phyloP scores from a whole-genome alignment of 92 coral and sea anemone species.

The Paragorgia papillata region DNA sequence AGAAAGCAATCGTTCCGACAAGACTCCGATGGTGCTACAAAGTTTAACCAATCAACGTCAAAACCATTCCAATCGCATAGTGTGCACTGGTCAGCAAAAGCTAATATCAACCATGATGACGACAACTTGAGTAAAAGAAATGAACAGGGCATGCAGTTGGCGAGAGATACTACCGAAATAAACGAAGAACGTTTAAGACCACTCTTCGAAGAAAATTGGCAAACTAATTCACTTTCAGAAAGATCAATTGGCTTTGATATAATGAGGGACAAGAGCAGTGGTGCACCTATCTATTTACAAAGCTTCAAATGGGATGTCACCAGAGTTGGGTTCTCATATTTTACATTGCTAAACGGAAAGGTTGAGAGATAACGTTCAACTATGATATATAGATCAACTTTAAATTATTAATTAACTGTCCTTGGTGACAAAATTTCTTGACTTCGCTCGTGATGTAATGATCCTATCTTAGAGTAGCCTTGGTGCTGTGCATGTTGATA shows the following conservation, averaged over 20 bases:
- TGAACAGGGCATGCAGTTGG: too few species aligned
- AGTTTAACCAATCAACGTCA: too few species aligned
- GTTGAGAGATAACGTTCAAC: neutral
- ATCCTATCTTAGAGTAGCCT: too few species aligned
- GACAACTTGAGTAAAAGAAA: too few species aligned
- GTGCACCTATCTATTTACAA: neutral
- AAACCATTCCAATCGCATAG: too few species aligned
- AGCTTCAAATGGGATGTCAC: constrained; percentile 12
- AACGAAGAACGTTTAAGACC: neutral
- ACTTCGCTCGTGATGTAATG: too few species aligned
- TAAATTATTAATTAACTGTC: neutral
- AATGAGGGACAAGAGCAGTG: neutral
- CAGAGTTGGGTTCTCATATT: constrained; percentile 11
- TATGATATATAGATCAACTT: neutral
- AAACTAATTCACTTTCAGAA: neutral
- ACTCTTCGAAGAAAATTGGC: neutral
- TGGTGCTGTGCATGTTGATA: too few species aligned
- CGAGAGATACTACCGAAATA: too few species aligned
- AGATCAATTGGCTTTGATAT: neutral
- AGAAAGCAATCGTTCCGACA: neutral
- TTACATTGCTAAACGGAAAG: constrained; percentile 7
- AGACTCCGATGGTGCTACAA: too few species aligned
- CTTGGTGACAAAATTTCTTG: too few species aligned
- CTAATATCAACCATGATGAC: too few species aligned
- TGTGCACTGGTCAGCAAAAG: too few species aligned